A percentile compares a stretch with the other conserved stretches of the same genome.
Conservation (phyloP, 2,797 vertebrate genomes). For the Huso huso region DNA sequence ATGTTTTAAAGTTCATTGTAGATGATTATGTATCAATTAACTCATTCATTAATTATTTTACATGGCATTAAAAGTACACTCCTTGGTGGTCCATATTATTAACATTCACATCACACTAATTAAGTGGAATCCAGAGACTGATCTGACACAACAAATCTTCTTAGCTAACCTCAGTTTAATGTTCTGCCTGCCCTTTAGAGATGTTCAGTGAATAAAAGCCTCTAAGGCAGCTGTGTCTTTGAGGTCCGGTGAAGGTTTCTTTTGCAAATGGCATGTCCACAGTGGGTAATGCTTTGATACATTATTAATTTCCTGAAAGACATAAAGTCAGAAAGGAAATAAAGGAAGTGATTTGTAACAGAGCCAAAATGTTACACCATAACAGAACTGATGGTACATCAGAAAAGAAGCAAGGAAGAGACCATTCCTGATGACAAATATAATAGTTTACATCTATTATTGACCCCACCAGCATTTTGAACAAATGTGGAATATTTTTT, state of each 20-base stretch:
- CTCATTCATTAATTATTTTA: conserved; percentile 11
- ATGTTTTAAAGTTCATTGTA: conserved; percentile 1
- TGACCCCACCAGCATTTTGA: no score
- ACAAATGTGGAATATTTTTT: no score
- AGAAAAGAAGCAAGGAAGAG: neutral
- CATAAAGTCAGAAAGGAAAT: conserved; percentile 14
- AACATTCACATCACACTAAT: conserved; percentile 11
- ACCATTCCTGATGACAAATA: neutral
- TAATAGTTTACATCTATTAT: neutral
- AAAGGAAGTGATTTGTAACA: conserved; percentile 14
- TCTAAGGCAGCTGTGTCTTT: conserved; percentile 13
- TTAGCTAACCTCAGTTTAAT: conserved; percentile 12
- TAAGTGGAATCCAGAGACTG: conserved; percentile 4
- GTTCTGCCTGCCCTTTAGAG: conserved; percentile 14
- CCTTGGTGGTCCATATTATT: neutral
- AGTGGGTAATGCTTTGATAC: conserved; percentile 17
- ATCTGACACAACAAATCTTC: conserved; percentile 6
- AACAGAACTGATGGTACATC: conserved; percentile 3
- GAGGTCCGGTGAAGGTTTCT: conserved; percentile 12
- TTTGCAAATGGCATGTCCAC: conserved; percentile 14
- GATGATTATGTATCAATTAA: neutral
- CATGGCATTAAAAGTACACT: neutral
- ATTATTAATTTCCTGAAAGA: conserved; percentile 20
- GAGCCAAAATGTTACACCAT: conserved; percentile 15
- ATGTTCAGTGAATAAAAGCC: conserved; percentile 1